Base-by-base conservation (phyloP, 2,888 invertebrate genomes). In the Calephelis perditalis region DNA sequence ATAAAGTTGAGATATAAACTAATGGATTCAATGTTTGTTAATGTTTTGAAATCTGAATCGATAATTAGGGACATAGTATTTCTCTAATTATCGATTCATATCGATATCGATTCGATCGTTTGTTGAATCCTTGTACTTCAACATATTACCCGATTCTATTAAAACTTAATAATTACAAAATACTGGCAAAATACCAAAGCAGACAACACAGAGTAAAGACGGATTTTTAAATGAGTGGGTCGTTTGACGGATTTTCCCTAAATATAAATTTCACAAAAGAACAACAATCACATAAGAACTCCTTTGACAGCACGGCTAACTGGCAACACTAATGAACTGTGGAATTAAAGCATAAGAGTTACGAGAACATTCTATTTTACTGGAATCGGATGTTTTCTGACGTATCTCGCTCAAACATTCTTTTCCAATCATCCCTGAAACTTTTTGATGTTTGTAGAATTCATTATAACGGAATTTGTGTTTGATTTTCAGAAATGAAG, bases 291-390 rank as follows among this genome's bases (percentile, higher is more conserved):
- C 66, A 76, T 77, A 71, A 70, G 66, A 61, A 65, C 68, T 65
- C 69, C 73, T 74, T 73, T 70, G 70, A 66, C 35, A 57, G 57
- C 67, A 71, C 75, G 77, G 72, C 70, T 70, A 68, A 70, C 69
- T 71, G 73, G 62, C 65, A 62, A 59, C 68, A 58, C 70, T 73
- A 80, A 80, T 76, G 79, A 77, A 71, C 74, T 77, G 75, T 75
- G 73, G 76, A 78, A 79, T 79, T 71, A 75, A 71, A 71, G 69
- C 64, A 69, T 66, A 70, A 68, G 69, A 65, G 69, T 69, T 52
- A 36, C 56, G 63, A 65, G 68, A 67, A 66, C 61, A 61, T 63
- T 63, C 59, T 59, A 64, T 67, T 67, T 67, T 67, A 67, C 70
- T 62, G 67, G 66, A 72, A 71, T 70, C 61, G 63, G 57, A 67